Evolutionary conservation across 2,888 invertebrate genomes (phyloP).

Genomic region (Nysson spinosus): DNA sequence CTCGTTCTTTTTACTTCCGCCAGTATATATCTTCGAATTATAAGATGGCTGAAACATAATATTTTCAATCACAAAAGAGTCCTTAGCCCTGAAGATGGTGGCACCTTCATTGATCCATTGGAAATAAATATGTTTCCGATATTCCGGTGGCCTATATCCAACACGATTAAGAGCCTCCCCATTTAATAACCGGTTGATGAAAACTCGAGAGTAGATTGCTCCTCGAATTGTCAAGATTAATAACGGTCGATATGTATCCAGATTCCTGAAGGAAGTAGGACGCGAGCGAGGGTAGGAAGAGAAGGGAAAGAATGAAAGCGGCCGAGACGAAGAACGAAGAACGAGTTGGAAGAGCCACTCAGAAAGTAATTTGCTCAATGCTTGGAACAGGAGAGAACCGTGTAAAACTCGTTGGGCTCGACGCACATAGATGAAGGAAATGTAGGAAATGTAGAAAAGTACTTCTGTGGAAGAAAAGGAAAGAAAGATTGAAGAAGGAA

Average conservation of each 20-base stretch:
- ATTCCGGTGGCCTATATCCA: conserved; percentile 27
- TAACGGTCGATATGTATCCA: conserved; percentile 57
- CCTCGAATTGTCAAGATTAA: conserved; percentile 49
- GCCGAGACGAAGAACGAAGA: conserved; percentile 31
- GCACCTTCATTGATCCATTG: neutral
- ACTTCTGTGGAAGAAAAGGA: neutral
- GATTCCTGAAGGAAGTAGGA: conserved; percentile 39
- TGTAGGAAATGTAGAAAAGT: conserved; percentile 22
- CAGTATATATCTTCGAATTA: no score
- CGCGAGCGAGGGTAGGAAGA: neutral
- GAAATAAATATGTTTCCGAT: conserved; percentile 48
- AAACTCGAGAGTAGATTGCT: conserved; percentile 47
- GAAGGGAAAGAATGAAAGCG: conserved; percentile 34
- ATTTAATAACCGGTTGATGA: conserved; percentile 53
- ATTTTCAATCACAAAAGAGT: no score
- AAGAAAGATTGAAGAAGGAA: conserved; percentile 25
- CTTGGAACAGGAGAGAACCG: conserved; percentile 45
- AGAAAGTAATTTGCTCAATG: conserved; percentile 65
- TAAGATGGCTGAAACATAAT: no score
- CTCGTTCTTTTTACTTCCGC: no score
- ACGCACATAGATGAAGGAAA: conserved; percentile 42
- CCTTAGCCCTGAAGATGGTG: neutral
- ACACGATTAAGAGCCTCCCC: conserved; percentile 40
- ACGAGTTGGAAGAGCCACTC: conserved; percentile 55
- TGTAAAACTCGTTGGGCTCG: conserved; percentile 41